Base-by-base conservation (phyloP, 2,888 invertebrate species). In the Drosophila mulleri region DNA sequence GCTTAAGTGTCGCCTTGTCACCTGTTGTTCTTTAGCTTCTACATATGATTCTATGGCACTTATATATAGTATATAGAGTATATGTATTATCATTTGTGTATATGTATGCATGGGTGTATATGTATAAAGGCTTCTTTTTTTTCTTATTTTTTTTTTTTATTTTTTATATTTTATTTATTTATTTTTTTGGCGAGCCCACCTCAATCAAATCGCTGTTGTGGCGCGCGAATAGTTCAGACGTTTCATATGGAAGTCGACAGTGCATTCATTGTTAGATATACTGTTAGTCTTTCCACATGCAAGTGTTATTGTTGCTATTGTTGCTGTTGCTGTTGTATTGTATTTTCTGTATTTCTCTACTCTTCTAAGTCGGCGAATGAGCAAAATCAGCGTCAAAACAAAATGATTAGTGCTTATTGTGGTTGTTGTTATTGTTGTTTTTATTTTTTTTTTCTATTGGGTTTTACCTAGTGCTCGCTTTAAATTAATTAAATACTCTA, bases 201-300 rank as follows among this genome's bases (percentile, higher is more conserved):
- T 80, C 81, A 81, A 83, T 83, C 73, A 81, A 70, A 76, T 81
- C 65, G 67, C 69, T 81, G 67, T 83, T 81, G 78, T 48, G 79
- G 53, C 69, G 26, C 23, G 16, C 41, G 56, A 42, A 56, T 56
- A 56, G 26, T 50, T 54, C 56, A 26, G 62, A 11, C 57, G 8
- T 26, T 14, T 58, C 47, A 47, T 32, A 37, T 56, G 35, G 29
- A 58, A 44, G 57, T 35, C 54, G 67, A 44, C 68, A 73, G 56
- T 76, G 82, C 79, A 82, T 79, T 73, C 79, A 79, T 79, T 76
- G 76, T 79, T 79, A 69, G 73, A 70, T 79, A 67, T 79, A 76
- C 59, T 59, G 53, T 23, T 35, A 9, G 35, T 37, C 37, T 52
- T 39, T 23, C 56, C 23, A 18, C 42, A 16, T 41, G 18, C 62